Evolutionary conservation across 1,140 invertebrate species (phyloP).

Genomic region (Pseudoatta argentina): DNA sequence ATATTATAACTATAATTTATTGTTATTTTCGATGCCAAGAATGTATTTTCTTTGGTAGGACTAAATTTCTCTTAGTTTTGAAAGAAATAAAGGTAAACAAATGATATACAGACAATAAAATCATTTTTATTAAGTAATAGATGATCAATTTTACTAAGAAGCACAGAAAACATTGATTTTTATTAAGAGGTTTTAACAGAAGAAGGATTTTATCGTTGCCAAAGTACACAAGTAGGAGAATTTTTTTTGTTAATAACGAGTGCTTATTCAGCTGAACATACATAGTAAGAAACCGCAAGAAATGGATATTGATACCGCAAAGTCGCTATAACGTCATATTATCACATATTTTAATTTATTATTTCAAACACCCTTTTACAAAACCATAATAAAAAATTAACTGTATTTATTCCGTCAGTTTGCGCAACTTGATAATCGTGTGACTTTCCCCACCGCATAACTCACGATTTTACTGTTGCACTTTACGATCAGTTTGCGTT

Average conservation of each 20-base stretch:
- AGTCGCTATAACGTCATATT: neutral
- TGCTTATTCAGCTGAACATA: constrained; percentile 38
- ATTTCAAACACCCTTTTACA: neutral
- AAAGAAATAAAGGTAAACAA: neutral
- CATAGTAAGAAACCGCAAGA: neutral
- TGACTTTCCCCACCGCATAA: constrained; percentile 30
- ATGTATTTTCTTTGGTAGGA: too few species aligned
- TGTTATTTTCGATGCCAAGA: too few species aligned
- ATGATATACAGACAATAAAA: neutral
- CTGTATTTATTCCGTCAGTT: neutral
- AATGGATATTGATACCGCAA: neutral
- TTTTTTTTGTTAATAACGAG: neutral
- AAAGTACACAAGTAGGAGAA: neutral
- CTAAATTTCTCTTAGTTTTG: neutral
- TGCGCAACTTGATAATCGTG: constrained; percentile 23
- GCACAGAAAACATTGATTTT: neutral
- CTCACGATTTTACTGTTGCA: constrained; percentile 30
- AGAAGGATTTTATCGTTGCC: neutral
- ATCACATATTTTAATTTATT: constrained; percentile 19
- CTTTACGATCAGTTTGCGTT: constrained; percentile 18
- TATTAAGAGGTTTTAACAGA: neutral
- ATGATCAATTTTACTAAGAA: constrained; percentile 4
- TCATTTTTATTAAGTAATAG: neutral
- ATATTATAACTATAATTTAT: too few species aligned
- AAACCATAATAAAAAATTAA: constrained; percentile 31